Conservation (phyloP, 2,113 vertebrate genomes). For the Catharus fuscescens region DNA sequence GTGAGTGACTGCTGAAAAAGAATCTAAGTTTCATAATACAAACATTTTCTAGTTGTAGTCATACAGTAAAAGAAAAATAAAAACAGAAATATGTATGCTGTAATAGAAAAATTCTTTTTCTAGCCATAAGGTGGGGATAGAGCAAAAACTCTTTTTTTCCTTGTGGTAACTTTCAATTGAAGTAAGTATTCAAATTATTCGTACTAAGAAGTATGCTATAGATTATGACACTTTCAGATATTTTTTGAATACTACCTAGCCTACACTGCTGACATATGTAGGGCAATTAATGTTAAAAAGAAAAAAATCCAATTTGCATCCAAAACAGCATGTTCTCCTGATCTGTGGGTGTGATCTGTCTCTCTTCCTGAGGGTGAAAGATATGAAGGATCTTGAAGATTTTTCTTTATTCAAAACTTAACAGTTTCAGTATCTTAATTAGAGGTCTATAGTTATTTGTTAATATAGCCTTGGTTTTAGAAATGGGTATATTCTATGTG, state of each 20-base stretch:
- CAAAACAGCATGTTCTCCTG: neutral
- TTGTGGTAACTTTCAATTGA: neutral
- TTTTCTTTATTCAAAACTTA: neutral
- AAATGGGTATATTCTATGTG: neutral
- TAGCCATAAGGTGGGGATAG: slow-evolving; percentile 70
- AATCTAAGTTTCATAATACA: neutral
- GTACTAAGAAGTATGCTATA: neutral
- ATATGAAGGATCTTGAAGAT: neutral
- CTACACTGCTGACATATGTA: neutral
- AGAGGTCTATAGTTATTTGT: neutral
- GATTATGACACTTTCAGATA: neutral
- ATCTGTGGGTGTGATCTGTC: neutral
- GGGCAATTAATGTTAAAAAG: neutral
- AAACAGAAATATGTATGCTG: neutral
- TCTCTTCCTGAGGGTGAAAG: neutral
- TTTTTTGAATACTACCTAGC: neutral
- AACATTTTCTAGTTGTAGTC: neutral
- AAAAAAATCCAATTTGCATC: neutral
- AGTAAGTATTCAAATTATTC: neutral
- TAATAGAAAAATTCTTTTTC: slow-evolving; percentile 39
- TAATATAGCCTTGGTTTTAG: neutral
- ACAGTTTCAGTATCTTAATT: neutral
- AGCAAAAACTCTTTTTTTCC: slow-evolving; percentile 32
- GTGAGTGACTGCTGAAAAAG: neutral
- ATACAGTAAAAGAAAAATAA: neutral